Evolutionary conservation across 2,797 vertebrate genomes (phyloP).

Genomic region (Pampus argenteus): DNA sequence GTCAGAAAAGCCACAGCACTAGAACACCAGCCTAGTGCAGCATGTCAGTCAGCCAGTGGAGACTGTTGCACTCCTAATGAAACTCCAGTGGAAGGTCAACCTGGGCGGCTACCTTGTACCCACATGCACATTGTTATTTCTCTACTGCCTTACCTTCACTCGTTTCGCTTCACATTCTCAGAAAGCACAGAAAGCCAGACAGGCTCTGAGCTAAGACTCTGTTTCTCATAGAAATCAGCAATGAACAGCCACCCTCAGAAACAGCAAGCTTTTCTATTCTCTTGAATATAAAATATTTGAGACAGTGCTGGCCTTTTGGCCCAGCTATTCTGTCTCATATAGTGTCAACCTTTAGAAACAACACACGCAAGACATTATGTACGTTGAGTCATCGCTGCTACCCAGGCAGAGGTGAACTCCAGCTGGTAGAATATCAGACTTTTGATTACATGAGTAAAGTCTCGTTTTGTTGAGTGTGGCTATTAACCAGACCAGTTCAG

Average conservation of each 20-base stretch:
- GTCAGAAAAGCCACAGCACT: background rate
- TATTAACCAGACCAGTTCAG: conserved; percentile 12
- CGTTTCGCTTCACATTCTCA: conserved; percentile 2
- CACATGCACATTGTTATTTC: conserved; percentile 1
- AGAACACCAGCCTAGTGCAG: background rate
- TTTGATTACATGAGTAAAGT: conserved; percentile 10
- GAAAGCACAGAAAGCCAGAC: no score
- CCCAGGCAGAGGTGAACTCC: conserved; percentile 11
- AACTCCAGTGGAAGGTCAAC: background rate
- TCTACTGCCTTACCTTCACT: background rate
- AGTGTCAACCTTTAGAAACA: conserved; percentile 8
- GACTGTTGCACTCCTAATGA: background rate
- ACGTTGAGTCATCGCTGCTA: conserved; percentile 2
- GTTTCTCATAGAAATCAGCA: no score
- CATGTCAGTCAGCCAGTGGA: background rate
- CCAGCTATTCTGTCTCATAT: background rate
- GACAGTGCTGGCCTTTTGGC: background rate
- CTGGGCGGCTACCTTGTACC: background rate
- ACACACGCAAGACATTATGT: background rate
- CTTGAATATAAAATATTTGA: background rate
- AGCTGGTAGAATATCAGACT: background rate
- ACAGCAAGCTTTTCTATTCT: no score
- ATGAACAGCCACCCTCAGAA: background rate
- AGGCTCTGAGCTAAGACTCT: no score
- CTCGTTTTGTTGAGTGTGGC: conserved; percentile 16